Evolutionary conservation across 2,113 vertebrate genomes (phyloP), one percentile per base, ranked within the genome.

Genomic region (Ophthalmotilapia sp.): DNA sequence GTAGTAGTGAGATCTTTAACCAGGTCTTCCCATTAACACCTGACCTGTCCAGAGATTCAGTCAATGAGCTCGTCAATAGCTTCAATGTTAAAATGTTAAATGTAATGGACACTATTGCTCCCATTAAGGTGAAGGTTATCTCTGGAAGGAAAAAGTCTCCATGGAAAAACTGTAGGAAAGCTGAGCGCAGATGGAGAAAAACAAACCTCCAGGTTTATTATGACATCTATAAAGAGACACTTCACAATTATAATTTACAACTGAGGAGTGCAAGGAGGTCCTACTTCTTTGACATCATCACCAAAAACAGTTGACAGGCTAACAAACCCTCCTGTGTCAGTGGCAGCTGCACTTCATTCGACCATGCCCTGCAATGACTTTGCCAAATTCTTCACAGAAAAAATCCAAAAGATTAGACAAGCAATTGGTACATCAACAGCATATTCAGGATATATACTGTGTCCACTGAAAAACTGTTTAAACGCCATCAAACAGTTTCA

Each of bases 261-360:
- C 19, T 19, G 49, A 51, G 49, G 19, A 51, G 1, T 6, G 49
- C 49, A 53, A 53, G 9, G 0, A 53, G 9, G 49, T 51, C 49
- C 49, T 9, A n/a, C 17, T n/a, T 51, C 49, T 51, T 0, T 51
- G 49, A 51, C 49, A 51, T 51, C 17, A 51, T 51, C 49, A 19
- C 8, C 1, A 51, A 51, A 2, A 51, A 9, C 49, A 51, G 47
- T 51, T 51, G 17, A 51, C 47, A 51, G 47, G 7, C 47, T 49
- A 49, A 49, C 17, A 49, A 49, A 49, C 17, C 47, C 47, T 49
- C 7, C 17, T 49, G 47, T 49, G 17, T 9, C 47, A 49, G 47
- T 49, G 45, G 45, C 45, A 47, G 45, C 45, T 47, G 45, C 0
- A 47, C 15, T 47, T 47, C 45, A 47, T 0, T 47, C 0, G 0